phyloP scores from a whole-genome alignment of 2,888 invertebrate genomes.

The Clepsis dumicolana region DNA sequence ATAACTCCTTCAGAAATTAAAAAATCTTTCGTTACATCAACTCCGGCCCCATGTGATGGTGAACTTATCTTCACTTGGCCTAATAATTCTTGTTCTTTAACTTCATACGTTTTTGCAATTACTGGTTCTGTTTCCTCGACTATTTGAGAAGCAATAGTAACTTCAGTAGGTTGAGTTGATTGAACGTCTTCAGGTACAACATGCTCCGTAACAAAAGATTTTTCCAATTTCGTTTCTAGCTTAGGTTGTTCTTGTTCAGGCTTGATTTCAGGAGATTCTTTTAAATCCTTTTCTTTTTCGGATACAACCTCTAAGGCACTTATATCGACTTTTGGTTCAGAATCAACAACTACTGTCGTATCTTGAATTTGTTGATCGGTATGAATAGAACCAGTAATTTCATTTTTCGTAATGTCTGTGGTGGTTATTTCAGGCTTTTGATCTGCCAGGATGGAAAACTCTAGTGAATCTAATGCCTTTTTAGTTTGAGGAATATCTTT shows the following conservation, averaged over 20 bases:
- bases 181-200: neutral
- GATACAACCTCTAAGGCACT: neutral
- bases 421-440: neutral
- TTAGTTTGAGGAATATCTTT: neutral
- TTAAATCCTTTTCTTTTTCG: neutral
- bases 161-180: neutral
- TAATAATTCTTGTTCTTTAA: constrained; percentile 26
- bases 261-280: neutral
- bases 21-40: constrained; percentile 52
- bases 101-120: constrained; percentile 8
- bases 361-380: neutral
- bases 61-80: constrained; percentile 51
- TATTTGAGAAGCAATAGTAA: neutral
- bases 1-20: constrained; percentile 50
- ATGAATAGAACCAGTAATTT: neutral
- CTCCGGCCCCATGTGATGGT: constrained; percentile 43
- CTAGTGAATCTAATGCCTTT: neutral
- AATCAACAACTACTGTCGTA: neutral
- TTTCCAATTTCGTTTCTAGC: no score
- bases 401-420: neutral
- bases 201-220: neutral
- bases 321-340: neutral
- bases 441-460: neutral
- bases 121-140: neutral
- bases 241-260: neutral